These are phyloP conservation scores for Gobius niger DNA, from an alignment of 2,113 vertebrate genomes.

Conservation along the genomic window DNA sequence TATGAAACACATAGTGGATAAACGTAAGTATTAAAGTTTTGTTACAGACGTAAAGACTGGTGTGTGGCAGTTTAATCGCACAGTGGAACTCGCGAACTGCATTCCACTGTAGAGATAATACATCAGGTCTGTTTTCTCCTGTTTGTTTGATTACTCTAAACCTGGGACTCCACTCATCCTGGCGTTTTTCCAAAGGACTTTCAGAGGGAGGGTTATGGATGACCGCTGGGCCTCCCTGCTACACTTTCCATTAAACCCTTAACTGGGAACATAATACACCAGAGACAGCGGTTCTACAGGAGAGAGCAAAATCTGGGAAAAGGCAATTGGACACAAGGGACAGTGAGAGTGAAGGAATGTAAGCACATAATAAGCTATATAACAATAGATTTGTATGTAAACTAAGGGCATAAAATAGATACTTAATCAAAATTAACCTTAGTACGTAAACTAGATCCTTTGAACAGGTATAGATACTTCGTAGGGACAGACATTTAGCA, in stretches of 20 bases:
- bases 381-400: no score
- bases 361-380: no score
- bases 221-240: conserved; percentile 38
- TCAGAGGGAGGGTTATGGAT: conserved; percentile 52
- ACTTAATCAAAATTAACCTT: no score
- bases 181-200: conserved; percentile 36
- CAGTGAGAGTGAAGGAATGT: no score
- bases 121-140: conserved; percentile 13
- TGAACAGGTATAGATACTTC: no score
- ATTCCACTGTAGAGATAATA: conserved; percentile 27
- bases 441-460: no score
- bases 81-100: background rate
- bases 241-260: conserved; percentile 66
- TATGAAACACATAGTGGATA: background rate
- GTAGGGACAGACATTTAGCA: no score
- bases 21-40: background rate
- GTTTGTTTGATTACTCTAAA: conserved; percentile 36
- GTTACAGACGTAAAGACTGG: background rate
- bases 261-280: conserved; percentile 51
- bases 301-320: background rate
- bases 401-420: no score
- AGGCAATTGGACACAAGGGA: background rate
- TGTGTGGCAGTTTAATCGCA: background rate
- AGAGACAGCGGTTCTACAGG: conserved; percentile 17
- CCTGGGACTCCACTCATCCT: conserved; percentile 13